Evolutionary conservation across 1,140 invertebrate genomes (phyloP).

Genomic region (Xylocopa sonorina): DNA sequence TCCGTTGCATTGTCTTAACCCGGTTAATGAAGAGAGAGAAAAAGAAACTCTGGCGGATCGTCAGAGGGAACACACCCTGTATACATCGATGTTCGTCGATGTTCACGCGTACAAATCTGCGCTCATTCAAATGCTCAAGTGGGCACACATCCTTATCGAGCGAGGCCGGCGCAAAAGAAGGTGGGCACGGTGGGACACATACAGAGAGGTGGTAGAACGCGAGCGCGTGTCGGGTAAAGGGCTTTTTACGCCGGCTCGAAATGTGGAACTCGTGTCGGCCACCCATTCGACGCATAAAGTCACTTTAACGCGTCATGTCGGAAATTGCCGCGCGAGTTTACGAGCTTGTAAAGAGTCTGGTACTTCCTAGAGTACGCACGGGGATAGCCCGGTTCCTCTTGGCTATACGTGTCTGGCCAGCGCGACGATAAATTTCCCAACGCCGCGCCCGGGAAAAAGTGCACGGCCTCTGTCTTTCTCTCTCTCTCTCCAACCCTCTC

Average conservation of each 20-base stretch:
- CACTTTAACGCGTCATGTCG: constrained; percentile 39
- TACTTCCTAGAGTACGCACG: constrained; percentile 42
- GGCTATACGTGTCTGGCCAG: constrained; percentile 38
- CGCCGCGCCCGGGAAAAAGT: background rate
- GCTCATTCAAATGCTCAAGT: too few species aligned
- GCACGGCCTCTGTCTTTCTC: background rate
- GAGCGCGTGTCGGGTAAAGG: constrained; percentile 35
- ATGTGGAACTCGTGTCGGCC: constrained; percentile 48
- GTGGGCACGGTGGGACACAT: constrained; percentile 7
- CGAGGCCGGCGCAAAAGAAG: constrained; percentile 17
- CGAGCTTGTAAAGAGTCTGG: constrained; percentile 43
- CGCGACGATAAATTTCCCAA: constrained; percentile 35
- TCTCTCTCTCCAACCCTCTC: background rate
- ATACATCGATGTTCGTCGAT: too few species aligned
- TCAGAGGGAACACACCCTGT: too few species aligned
- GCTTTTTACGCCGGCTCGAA: constrained; percentile 40
- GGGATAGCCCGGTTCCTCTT: constrained; percentile 3
- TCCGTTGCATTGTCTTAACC: too few species aligned
- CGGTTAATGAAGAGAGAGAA: too few species aligned
- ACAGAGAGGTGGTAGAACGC: constrained; percentile 1
- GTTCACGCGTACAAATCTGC: too few species aligned
- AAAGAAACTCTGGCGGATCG: too few species aligned
- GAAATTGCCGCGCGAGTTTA: constrained; percentile 47
- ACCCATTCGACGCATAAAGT: constrained; percentile 43
- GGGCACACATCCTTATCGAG: too few species aligned